A percentile compares a stretch with the other conserved stretches of the same genome.
Evolutionary conservation across 2,113 vertebrate species (phyloP).

Genomic region (Motacilla alba): DNA sequence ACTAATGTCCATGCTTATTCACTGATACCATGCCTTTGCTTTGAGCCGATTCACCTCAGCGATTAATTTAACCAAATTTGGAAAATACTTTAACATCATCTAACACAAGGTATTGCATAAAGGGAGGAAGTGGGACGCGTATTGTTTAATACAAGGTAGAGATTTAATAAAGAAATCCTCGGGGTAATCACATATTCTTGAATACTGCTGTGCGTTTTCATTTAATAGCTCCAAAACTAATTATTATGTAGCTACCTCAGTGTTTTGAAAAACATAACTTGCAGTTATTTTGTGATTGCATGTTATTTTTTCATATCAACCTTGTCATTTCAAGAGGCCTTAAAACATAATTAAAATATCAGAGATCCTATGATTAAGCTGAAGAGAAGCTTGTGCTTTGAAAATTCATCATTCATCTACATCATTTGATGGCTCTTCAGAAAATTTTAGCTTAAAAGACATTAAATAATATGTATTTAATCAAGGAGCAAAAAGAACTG

Average conservation of each 20-base stretch:
- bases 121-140: neutral
- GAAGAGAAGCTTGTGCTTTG: neutral
- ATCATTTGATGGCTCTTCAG: neutral
- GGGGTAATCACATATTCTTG: neutral
- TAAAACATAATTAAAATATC: conserved; percentile 4
- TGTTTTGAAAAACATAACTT: conserved; percentile 17
- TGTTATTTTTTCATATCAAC: conserved; percentile 34
- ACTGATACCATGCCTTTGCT: neutral
- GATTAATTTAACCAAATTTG: neutral
- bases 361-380: conserved; percentile 23
- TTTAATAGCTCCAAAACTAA: conserved; percentile 29
- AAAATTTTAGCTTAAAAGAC: neutral
- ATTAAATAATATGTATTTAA: neutral
- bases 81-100: neutral
- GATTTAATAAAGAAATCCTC: conserved; percentile 27
- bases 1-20: neutral
- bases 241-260: conserved; percentile 24
- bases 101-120: neutral
- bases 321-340: conserved; percentile 22
- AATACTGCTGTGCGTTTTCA: neutral
- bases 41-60: neutral
- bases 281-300: conserved; percentile 21
- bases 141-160: neutral
- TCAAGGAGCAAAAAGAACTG: neutral
- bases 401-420: neutral